Base-by-base conservation (phyloP, 2,888 invertebrate species). In the Xanthorhoe spadicearia region DNA sequence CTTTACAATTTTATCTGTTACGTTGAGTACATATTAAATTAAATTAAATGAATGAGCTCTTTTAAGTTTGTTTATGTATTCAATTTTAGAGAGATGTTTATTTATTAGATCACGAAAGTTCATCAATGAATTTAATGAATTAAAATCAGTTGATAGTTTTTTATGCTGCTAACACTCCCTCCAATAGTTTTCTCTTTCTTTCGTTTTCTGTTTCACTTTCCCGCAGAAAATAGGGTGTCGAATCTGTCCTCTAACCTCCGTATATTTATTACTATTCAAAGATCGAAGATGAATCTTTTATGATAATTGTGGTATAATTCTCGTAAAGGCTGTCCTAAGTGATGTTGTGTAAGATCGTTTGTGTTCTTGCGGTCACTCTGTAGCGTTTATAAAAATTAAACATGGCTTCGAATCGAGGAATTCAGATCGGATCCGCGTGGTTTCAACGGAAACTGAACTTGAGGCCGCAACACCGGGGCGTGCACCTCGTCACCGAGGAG, bases 401-500 rank as follows among this genome's bases (percentile, higher is more conserved):
- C 95, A 97, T 97, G 97, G 97, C 96, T 95, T 97, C 97, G 93
- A 96, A 96, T 94, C 94, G 96, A 94, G 97, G 97, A 92, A 96
- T 98, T 93, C 98, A 98, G 95, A 97, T 97, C 89, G 98, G 98
- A 93, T 97, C 98, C 91, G 98, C 98, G 94, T 99, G 99, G 99
- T 98, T 98, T 95, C 99, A 99, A 94, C 96, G 97, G 94, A 98
- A 98, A 95, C 96, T 99, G 90, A 97, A 98, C 94, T 95, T 99
- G 92, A 95, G 98, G 92, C 98, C 98, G 84, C 98, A 98, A 93
- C 98, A 98, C 93, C 95, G 99, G 88, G 99, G 99, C 85, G 98
- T 99, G 87, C 99, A 99, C 94, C 95, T 99, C 84, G 98, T 99
- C 82, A 98, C 98, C 76, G 98, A 99, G 93, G 98, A 99, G 94